Conservation (phyloP, 1,140 invertebrate genomes). For the Eulimnadia texana region DNA sequence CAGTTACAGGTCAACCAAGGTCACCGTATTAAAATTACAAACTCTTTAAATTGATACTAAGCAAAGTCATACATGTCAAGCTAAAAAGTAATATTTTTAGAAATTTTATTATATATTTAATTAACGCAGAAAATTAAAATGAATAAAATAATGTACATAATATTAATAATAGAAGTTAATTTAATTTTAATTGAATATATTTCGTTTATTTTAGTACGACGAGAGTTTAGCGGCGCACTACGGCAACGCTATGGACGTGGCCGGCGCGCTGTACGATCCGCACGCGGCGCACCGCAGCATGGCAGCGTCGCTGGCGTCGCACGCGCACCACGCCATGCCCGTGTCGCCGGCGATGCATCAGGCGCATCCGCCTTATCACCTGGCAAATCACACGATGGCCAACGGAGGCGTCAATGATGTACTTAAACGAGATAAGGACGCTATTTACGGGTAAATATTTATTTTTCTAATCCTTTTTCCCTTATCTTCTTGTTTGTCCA, state of each 20-base stretch:
- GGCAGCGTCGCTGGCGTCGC: slow-evolving; percentile 44
- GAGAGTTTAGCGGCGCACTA: not conserved
- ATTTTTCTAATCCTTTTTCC: slow-evolving; percentile 33
- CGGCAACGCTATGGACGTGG: slow-evolving; percentile 30
- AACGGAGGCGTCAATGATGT: slow-evolving; percentile 60
- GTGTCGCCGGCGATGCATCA: slow-evolving; percentile 37
- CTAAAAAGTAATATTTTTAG: too few relatives aligned
- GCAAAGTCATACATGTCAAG: too few relatives aligned
- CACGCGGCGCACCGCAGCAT: slow-evolving; percentile 53
- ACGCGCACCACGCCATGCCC: slow-evolving; percentile 41
- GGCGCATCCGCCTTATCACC: slow-evolving; percentile 24
- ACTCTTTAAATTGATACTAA: not conserved
- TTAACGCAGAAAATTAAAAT: too few relatives aligned
- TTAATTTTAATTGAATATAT: too few relatives aligned
- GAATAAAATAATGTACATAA: too few relatives aligned
- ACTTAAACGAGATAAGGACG: slow-evolving; percentile 93
- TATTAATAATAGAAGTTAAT: too few relatives aligned
- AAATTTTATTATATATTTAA: too few relatives aligned
- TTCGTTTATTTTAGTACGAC: not conserved
- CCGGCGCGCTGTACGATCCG: slow-evolving; percentile 54
- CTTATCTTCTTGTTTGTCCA: slow-evolving; percentile 5
- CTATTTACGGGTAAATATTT: slow-evolving; percentile 79
- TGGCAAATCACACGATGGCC: slow-evolving; percentile 60
- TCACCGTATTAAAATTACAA: too few relatives aligned
- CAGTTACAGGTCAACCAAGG: too few relatives aligned